Conservation (phyloP, 2,888 invertebrate species). For the Pycnomerus fuliginosus region DNA sequence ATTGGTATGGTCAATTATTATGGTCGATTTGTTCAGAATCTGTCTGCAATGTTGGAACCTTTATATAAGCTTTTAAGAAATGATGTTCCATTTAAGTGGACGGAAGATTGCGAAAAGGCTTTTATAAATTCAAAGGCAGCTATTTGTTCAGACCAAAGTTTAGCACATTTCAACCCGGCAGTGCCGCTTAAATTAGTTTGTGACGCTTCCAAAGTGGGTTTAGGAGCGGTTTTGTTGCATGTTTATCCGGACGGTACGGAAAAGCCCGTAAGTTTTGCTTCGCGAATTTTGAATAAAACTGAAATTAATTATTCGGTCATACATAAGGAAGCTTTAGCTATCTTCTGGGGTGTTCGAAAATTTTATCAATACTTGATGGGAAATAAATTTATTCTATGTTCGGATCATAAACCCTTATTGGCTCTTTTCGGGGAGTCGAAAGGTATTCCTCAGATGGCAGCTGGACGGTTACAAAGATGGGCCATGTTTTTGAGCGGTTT, state of each 20-base stretch:
- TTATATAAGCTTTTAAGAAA: too few species aligned
- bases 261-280: conserved; percentile 35
- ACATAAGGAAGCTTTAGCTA: conserved; percentile 40
- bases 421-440: conserved; percentile 35
- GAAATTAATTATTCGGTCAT: conserved; percentile 39
- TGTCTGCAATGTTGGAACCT: too few species aligned
- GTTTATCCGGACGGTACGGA: conserved; percentile 28
- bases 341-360: conserved; percentile 38
- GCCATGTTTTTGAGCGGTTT: conserved; percentile 19
- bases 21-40: too few species aligned
- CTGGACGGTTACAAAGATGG: conserved; percentile 40
- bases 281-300: conserved; percentile 29
- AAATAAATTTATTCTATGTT: conserved; percentile 33
- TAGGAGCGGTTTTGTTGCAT: too few species aligned
- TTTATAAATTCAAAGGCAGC: too few species aligned
- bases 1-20: too few species aligned
- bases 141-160: too few species aligned
- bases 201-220: too few species aligned
- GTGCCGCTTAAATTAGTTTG: too few species aligned
- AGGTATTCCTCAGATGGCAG: conserved; percentile 39
- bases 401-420: conserved; percentile 40
- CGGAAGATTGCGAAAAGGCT: too few species aligned
- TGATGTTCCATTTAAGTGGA: too few species aligned
- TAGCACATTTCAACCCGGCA: too few species aligned
- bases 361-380: conserved; percentile 43